Base-by-base conservation (phyloP, 2,797 vertebrate species). In the Typhlichthys eigenmanni region DNA sequence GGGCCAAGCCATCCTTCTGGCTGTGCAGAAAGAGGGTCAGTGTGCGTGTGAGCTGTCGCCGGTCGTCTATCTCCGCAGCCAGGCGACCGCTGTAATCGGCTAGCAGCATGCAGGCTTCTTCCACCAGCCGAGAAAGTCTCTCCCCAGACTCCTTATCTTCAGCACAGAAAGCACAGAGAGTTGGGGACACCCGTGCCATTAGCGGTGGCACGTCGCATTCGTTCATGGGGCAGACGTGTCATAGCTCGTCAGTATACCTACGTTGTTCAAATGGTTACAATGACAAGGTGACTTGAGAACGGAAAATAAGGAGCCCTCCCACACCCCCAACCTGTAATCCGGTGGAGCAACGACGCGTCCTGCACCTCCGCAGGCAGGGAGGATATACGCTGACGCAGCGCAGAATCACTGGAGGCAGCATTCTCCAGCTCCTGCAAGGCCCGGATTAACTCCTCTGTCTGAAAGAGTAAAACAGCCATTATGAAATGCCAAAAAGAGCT, bases 11-110 rank as follows among this genome's bases (percentile, higher is more conserved):
- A 72, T 97, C 96, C 92, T 95, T 96, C 91, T 99, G 98, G 91
- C 95, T 96, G 74, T 96, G 96, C 78, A 98, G 92, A 88, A 97
- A 99, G 83, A 95, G 93, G 0, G 94, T 93, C 66, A 99, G 93
- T 71, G 97, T 97, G 74, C 95, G 95, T 1, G 95, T 98, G 58
- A 99, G 95, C 74, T 99, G 98, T 75, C 95, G 93, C 64, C 98
- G 94, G 85, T 99, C 98, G 76, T 99, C 98, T 67, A 99, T 96
- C 89, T 99, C 97, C 56, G 96, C 98, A 5, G 98, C 98, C 92
- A 99, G 84, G 76, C 97, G 96, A 56, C 98, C 98, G 54, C 96
- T 99, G 92, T 98, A 99, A 91, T 99, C 98, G 62, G 97, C 98
- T 81, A 99, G 92, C 81, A 99, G 83, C 96, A 99, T 98, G 88